Base-by-base conservation (phyloP, 2,888 invertebrate species). In the Harpagoxenus sublaevis region DNA sequence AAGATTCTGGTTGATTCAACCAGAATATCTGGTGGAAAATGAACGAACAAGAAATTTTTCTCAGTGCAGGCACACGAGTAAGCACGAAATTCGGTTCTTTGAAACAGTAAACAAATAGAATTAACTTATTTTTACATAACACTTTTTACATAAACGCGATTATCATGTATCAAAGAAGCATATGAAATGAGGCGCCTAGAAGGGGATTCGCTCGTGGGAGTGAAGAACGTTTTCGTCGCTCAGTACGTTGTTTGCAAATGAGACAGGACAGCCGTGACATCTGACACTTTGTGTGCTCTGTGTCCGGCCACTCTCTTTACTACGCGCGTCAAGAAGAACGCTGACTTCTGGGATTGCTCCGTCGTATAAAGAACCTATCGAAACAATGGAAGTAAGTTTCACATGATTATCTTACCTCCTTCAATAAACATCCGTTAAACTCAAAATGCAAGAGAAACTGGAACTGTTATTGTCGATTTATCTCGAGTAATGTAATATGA, bases 221-320 rank as follows among this genome's bases (percentile, higher is more conserved):
- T 48, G 28, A 48, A 83, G 68, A 85, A 75, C 81, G 87, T 91
- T 91, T 90, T 91, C 88, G 84, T 87, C 91, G 87, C 87, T 86
- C 87, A 81, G 78, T 86, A 87, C 88, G 90, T 90, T 89, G 91
- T 89, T 91, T 92, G 93, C 92, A 91, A 94, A 93, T 92, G 92
- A 92, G 93, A 93, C 92, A 90, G 91, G 93, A 92, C 92, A 94
- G 92, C 93, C 92, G 92, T 93, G 94, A 94, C 94, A 94, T 92
- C 93, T 93, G 94, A 94, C 94, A 93, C 93, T 91, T 89, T 91
- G 91, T 91, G 91, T 63, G 48, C 90, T 89, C 90, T 83, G 70
- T 84, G 87, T 81, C 71, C 83, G 86, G 70, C 84, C 85, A 88
- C 86, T 88, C 88, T 87, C 89, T 89, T 83, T 87, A 31, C 60